Evolutionary conservation across 2,797 vertebrate genomes (phyloP).

Genomic region (Tapirus indicus): DNA sequence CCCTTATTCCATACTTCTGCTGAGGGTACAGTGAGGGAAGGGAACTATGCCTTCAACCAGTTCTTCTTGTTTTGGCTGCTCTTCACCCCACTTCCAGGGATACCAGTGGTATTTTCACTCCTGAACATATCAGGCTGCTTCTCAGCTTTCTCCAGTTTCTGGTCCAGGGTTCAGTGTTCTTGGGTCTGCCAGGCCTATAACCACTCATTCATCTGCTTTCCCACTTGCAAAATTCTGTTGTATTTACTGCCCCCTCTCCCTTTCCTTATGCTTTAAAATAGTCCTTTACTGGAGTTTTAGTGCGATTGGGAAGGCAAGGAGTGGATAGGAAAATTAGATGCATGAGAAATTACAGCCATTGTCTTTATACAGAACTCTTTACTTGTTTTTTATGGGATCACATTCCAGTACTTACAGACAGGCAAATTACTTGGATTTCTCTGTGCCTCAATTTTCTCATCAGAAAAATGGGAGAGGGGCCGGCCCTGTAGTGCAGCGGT

Average conservation of each 20-base stretch:
- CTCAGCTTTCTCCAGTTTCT: background rate
- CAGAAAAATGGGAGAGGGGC: background rate
- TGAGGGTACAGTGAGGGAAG: background rate
- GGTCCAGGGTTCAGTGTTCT: background rate
- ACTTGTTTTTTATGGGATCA: background rate
- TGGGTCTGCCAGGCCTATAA: background rate
- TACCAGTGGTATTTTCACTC: background rate
- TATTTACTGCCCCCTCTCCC: background rate
- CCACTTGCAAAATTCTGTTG: background rate
- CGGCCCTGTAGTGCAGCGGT: too few species aligned
- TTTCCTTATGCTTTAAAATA: background rate
- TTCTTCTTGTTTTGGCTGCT: background rate
- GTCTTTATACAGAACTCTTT: background rate
- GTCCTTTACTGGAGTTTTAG: background rate
- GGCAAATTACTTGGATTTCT: constrained; percentile 16
- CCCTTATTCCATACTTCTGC: background rate
- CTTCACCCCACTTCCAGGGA: background rate
- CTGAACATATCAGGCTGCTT: background rate
- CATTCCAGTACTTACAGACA: background rate
- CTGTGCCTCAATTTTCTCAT: background rate
- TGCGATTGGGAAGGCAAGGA: background rate
- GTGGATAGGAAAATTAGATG: background rate
- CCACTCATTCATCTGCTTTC: background rate
- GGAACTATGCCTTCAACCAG: background rate
- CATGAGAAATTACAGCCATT: background rate